These are phyloP conservation scores for Sarotherodon lohbergeri DNA, from an alignment of 2,113 vertebrate genomes.

Conservation along the genomic window DNA sequence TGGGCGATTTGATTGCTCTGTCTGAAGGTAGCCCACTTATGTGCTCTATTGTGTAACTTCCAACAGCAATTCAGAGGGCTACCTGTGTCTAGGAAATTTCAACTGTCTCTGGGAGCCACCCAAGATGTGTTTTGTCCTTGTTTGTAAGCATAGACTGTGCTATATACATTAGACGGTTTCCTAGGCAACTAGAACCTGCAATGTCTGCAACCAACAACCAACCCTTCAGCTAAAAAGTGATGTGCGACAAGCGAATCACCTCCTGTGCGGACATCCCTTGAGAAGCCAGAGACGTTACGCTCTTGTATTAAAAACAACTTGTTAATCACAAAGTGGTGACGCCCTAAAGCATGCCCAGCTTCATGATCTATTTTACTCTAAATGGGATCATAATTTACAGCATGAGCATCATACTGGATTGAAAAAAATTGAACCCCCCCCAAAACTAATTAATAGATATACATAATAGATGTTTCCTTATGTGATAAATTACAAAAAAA, in stretches of 20 bases:
- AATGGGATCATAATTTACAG: neutral
- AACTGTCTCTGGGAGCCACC: neutral
- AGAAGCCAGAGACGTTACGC: neutral
- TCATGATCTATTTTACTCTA: neutral
- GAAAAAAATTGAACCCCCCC: neutral
- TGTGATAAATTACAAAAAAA: neutral
- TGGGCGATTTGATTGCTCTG: neutral
- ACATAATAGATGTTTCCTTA: neutral
- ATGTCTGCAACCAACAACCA: neutral
- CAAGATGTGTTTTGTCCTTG: neutral
- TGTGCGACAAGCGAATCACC: neutral
- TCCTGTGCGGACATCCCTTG: neutral
- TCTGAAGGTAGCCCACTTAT: neutral
- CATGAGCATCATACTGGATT: neutral
- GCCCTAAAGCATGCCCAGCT: neutral
- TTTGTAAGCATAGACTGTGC: neutral
- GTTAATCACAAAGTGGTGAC: neutral
- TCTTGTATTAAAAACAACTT: neutral
- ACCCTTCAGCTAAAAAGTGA: neutral
- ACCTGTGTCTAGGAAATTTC: neutral
- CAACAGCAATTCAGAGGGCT: neutral
- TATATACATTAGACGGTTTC: neutral
- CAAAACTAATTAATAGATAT: neutral
- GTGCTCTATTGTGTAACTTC: neutral
- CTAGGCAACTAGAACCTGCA: neutral